These are phyloP conservation scores for Aphaenogaster floridana DNA, from an alignment of 1,140 invertebrate species.

Conservation along the genomic window DNA sequence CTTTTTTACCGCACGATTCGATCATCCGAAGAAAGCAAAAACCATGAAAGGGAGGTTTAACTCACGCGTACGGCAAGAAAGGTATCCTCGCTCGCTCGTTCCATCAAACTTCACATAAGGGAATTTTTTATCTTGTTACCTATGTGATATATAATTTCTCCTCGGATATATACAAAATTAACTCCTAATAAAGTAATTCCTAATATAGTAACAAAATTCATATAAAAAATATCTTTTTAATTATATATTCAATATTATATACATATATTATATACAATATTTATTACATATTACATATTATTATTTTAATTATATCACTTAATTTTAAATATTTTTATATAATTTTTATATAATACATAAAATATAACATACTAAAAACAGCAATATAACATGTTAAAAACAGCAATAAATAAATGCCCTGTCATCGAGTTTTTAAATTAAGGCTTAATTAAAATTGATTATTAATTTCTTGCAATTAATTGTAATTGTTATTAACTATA, in stretches of 20 bases:
- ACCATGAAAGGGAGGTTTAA: slow-evolving; percentile 53
- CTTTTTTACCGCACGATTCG: slow-evolving; percentile 63
- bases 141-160: slow-evolving; percentile 1
- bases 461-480: neutral
- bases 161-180: neutral
- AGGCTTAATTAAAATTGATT: neutral
- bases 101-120: slow-evolving; percentile 29
- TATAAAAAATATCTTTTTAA: neutral
- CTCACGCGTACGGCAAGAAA: slow-evolving; percentile 15
- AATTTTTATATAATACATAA: no score
- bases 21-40: slow-evolving; percentile 55
- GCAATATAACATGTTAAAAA: neutral
- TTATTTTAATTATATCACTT: no score
- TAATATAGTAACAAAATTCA: neutral
- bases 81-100: slow-evolving; percentile 1
- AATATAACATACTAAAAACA: neutral
- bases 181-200: neutral
- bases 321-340: no score
- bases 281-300: no score
- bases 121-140: slow-evolving; percentile 6
- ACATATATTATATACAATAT: no score
- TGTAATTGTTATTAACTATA: neutral
- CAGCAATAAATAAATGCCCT: neutral
- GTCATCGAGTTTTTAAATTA: neutral
- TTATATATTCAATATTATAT: no score